A percentile compares a stretch with the other conserved stretches of the same genome.
Conservation (phyloP, 2,888 invertebrate species). For the Geotrupes spiniger region DNA sequence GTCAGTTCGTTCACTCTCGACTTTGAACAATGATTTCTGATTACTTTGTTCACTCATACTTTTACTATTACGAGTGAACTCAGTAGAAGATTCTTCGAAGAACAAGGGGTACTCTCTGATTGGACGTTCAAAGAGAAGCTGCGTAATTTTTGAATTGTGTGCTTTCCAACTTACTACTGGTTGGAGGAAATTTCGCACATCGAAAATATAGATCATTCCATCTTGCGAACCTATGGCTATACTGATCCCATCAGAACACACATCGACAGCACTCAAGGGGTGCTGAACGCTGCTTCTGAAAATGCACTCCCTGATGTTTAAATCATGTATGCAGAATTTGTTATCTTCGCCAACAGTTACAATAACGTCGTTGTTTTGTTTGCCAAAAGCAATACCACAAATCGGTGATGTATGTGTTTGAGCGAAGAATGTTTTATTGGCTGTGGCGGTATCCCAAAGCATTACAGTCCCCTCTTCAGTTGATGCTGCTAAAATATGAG, state of each 20-base stretch:
- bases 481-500: conserved; percentile 34
- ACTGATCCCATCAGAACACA: conserved; percentile 35
- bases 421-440: conserved; percentile 24
- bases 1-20: conserved; percentile 6
- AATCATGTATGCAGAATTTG: conserved; percentile 39
- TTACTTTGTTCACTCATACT: not conserved
- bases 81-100: conserved; percentile 2
- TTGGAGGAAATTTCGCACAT: conserved; percentile 36
- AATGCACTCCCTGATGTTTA: conserved; percentile 29
- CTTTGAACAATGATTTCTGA: not conserved
- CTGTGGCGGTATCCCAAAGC: conserved; percentile 19
- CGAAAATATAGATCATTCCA: conserved; percentile 40
- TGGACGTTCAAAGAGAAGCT: conserved; percentile 14
- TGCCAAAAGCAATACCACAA: conserved; percentile 35
- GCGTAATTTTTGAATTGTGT: conserved; percentile 28
- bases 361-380: conserved; percentile 31
- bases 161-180: conserved; percentile 31
- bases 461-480: conserved; percentile 35
- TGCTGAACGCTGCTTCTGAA: conserved; percentile 39
- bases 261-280: conserved; percentile 37
- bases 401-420: conserved; percentile 34
- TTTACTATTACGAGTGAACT: not conserved
- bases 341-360: conserved; percentile 39
- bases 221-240: conserved; percentile 39
- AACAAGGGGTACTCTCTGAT: not conserved